These are phyloP conservation scores for Exocentrus adspersus DNA, from an alignment of 2,888 invertebrate genomes.

Conservation along the genomic window DNA sequence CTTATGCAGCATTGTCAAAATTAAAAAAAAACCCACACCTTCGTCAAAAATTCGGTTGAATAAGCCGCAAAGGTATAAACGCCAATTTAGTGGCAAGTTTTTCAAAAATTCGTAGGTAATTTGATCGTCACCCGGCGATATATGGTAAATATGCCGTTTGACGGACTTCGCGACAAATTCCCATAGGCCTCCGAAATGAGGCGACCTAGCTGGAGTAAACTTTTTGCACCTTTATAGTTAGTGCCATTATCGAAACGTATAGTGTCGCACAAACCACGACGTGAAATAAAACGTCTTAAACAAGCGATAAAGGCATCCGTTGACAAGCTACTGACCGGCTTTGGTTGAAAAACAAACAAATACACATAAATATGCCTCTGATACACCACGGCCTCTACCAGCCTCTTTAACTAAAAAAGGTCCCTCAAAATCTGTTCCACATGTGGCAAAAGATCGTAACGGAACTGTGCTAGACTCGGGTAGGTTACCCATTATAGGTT, in stretches of 20 bases:
- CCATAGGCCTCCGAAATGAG: conserved; percentile 53
- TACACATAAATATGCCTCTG: conserved; percentile 30
- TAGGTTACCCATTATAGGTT: conserved; percentile 29
- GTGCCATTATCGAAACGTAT: conserved; percentile 48
- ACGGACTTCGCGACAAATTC: conserved; percentile 50
- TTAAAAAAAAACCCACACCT: too few species aligned
- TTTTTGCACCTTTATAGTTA: conserved; percentile 48
- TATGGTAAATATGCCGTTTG: conserved; percentile 48
- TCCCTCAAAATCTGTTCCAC: conserved; percentile 30
- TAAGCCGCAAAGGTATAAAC: too few species aligned
- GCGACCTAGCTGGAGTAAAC: conserved; percentile 49
- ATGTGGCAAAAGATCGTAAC: conserved; percentile 29
- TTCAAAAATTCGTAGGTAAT: too few species aligned
- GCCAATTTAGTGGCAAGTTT: too few species aligned
- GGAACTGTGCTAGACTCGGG: conserved; percentile 20
- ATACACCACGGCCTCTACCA: conserved; percentile 27
- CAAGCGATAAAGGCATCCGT: conserved; percentile 43
- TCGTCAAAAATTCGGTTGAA: too few species aligned
- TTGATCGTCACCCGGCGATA: too few species aligned
- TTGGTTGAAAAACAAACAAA: conserved; percentile 46
- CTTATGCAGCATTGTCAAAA: too few species aligned
- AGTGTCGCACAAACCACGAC: conserved; percentile 40
- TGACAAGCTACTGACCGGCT: conserved; percentile 40
- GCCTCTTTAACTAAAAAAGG: conserved; percentile 31
- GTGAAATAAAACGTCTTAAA: conserved; percentile 42